A percentile compares a stretch with the other conserved stretches of the same genome.
These are phyloP conservation scores for Macaca mulatta DNA, from an alignment of 2,113 vertebrate species.

Conservation along the genomic window DNA sequence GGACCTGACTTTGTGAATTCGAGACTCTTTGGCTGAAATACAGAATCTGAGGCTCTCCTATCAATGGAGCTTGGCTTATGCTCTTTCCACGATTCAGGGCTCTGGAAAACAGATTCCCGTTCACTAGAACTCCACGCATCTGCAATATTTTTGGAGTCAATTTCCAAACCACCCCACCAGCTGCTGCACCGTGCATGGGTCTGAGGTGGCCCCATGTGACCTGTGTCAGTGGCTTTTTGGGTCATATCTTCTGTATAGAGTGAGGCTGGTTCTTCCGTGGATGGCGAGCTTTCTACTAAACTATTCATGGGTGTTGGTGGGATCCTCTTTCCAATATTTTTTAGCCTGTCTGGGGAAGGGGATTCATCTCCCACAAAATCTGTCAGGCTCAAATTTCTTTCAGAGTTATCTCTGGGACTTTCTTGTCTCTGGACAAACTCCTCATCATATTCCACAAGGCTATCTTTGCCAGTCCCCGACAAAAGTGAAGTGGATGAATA, in stretches of 20 bases:
- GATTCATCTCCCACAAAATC: slow-evolving; percentile 78
- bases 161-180: slow-evolving; percentile 92
- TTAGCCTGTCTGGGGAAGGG: slow-evolving; percentile 78
- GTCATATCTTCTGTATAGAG: slow-evolving; percentile 89
- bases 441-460: slow-evolving; percentile 85
- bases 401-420: slow-evolving; percentile 72
- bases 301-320: slow-evolving; percentile 94
- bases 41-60: slow-evolving; percentile 82
- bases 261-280: slow-evolving; percentile 85
- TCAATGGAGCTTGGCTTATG: slow-evolving; percentile 75
- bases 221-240: slow-evolving; percentile 87
- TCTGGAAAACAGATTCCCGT: slow-evolving; percentile 86
- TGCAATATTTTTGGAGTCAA: slow-evolving; percentile 83
- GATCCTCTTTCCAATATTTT: slow-evolving; percentile 84
- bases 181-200: slow-evolving; percentile 85
- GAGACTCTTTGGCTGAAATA: slow-evolving; percentile 80
- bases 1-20: slow-evolving; percentile 72
- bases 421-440: slow-evolving; percentile 80
- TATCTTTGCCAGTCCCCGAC: slow-evolving; percentile 83
- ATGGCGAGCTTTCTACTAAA: slow-evolving; percentile 89
- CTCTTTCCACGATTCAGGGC: slow-evolving; percentile 83
- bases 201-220: slow-evolving; percentile 81
- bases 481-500: slow-evolving; percentile 82
- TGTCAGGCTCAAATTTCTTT: slow-evolving; percentile 77
- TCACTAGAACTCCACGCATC: slow-evolving; percentile 86